These are phyloP conservation scores for Heteromormyrus szaboi DNA, from an alignment of 2,797 vertebrate genomes.

Conservation along the genomic window DNA sequence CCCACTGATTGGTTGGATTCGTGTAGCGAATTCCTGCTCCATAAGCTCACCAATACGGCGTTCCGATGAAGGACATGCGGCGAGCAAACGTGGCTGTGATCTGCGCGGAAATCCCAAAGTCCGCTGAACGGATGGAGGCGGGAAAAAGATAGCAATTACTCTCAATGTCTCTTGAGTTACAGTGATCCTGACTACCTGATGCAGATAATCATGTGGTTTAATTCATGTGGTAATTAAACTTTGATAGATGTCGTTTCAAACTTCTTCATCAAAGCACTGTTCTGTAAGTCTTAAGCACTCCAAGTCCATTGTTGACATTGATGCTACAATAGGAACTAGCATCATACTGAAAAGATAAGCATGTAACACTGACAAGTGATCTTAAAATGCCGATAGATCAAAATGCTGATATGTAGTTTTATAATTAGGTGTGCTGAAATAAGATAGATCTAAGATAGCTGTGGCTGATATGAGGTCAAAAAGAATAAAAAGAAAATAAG, in stretches of 20 bases:
- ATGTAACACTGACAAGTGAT: not conserved
- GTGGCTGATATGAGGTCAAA: not conserved
- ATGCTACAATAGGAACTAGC: not conserved
- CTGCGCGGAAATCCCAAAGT: slow-evolving; percentile 88
- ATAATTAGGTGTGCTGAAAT: not conserved
- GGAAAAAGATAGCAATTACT: not conserved
- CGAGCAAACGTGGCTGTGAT: slow-evolving; percentile 82
- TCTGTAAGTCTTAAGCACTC: not conserved
- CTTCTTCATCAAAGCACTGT: not conserved
- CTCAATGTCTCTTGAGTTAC: not conserved
- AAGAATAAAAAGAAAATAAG: not conserved
- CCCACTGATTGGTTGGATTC: not conserved
- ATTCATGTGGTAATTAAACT: not conserved
- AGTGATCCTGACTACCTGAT: not conserved
- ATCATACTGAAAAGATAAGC: not conserved
- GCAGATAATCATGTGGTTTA: not conserved
- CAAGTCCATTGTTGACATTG: not conserved
- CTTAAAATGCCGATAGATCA: not conserved
- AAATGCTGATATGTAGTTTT: not conserved
- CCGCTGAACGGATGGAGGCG: slow-evolving; percentile 57
- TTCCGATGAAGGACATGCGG: slow-evolving; percentile 86
- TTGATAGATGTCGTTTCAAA: not conserved
- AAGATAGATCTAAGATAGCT: not conserved
- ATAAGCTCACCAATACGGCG: slow-evolving; percentile 78
- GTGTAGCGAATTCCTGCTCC: too few relatives aligned